Evolutionary conservation across 2,888 invertebrate species (phyloP).

Genomic region (Cerastoderma edule): DNA sequence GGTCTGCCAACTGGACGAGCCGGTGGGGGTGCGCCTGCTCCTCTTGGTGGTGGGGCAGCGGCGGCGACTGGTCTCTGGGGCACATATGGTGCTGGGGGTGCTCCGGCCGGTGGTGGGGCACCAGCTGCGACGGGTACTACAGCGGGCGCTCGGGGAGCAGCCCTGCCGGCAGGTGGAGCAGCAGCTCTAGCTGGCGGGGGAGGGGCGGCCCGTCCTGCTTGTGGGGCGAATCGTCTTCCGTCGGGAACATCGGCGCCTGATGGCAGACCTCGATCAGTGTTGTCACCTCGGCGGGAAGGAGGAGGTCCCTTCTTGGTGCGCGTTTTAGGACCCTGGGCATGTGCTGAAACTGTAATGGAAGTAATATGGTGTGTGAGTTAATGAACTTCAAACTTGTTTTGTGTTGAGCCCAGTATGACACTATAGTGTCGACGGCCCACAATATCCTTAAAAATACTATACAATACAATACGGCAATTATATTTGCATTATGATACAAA

Average conservation of each 20-base stretch:
- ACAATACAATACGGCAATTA: too few relatives aligned
- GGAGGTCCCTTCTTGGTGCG: conserved; percentile 43
- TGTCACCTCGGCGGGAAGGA: conserved; percentile 34
- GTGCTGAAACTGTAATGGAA: conserved; percentile 43
- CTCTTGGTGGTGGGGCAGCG: conserved; percentile 20
- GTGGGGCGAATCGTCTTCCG: conserved; percentile 29
- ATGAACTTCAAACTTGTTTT: too few relatives aligned
- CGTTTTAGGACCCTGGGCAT: conserved; percentile 49
- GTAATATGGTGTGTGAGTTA: too few relatives aligned
- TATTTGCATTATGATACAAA: too few relatives aligned
- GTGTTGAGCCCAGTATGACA: too few relatives aligned
- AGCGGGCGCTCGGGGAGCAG: neutral
- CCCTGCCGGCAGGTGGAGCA: neutral
- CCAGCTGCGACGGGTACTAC: neutral
- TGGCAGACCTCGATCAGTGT: conserved; percentile 20
- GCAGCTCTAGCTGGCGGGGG: neutral
- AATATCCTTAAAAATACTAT: too few relatives aligned
- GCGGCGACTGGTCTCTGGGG: conserved; percentile 30
- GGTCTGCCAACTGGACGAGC: neutral
- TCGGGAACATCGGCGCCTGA: conserved; percentile 20
- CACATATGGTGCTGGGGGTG: too few relatives aligned
- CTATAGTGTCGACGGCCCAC: too few relatives aligned
- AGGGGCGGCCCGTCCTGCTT: conserved; percentile 28
- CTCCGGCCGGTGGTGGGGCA: conserved; percentile 11
- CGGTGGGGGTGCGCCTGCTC: conserved; percentile 7